Conservation (phyloP, 2,797 vertebrate genomes). For the Pantherophis alleghaniensis region DNA sequence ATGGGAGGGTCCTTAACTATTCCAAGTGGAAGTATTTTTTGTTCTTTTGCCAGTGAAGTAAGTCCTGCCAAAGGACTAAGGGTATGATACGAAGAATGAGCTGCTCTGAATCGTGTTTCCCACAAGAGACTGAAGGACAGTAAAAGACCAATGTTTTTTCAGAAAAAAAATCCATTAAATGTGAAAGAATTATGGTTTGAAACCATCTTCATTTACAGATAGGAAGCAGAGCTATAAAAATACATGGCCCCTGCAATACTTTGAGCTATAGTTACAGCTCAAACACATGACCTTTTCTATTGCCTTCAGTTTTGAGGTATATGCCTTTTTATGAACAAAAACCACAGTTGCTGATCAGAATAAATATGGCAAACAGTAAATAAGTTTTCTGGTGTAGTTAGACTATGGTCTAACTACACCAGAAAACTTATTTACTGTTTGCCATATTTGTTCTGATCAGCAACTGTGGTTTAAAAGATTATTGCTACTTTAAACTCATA, state of each 20-base stretch:
- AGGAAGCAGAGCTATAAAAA: not conserved
- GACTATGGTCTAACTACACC: not conserved
- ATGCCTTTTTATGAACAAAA: not conserved
- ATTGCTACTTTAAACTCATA: not conserved
- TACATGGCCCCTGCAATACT: not conserved
- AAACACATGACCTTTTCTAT: not conserved
- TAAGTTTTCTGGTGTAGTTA: no score
- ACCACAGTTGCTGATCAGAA: no score
- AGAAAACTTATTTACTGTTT: not conserved
- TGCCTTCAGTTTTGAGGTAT: not conserved
- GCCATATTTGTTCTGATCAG: not conserved
- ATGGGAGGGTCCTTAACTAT: not conserved
- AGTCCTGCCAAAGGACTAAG: not conserved
- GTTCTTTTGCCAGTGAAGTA: not conserved
- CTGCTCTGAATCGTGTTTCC: not conserved
- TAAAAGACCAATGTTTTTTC: not conserved
- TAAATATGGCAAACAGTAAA: no score
- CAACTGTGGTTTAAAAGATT: not conserved
- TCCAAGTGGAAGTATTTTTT: not conserved
- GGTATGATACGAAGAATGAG: not conserved
- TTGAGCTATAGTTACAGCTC: not conserved
- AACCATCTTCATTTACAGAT: not conserved
- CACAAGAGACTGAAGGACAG: not conserved
- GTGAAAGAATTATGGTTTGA: not conserved
- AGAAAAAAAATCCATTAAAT: not conserved